Evolutionary conservation across 2,888 invertebrate genomes (phyloP), one percentile per base, ranked within the genome.

Genomic region (Ophion ventricosus): DNA sequence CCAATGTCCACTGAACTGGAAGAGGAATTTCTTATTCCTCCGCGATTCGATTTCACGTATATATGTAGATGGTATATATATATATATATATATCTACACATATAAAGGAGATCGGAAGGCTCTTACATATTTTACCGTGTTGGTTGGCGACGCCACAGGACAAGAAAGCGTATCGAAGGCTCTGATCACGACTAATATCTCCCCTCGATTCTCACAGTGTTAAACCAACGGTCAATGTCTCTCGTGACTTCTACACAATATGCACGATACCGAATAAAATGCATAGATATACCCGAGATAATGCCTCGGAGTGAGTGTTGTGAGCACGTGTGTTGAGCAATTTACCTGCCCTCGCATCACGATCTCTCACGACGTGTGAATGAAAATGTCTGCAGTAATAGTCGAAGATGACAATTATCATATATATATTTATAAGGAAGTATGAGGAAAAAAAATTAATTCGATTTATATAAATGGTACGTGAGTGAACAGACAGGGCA

Each of bases 151-250:
- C 43, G 78, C 74, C 67, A 81, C 77, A 74, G 77, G 74, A 84
- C 78, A 81, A 84, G 84, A 84, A 84, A 84, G 84, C 84, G 84
- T 81, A 84, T 84, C 84, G 84, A 64, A 84, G 69, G 35, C 76
- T 66, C 69, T 57, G 81, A 84, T 84, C 81, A 74, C 69, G 69
- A 79, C 78, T 78, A 63, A 72, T 69, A 54, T 74, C 69, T 43
- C 74, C 67, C 64, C 43, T 80, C 75, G 70, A 73, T 80, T 80
- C 69, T 74, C 80, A 70, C 70, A 82, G 73, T 79, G 56, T 80
- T 49, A 54, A 56, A 54, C 26, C 80, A 75, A 85, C 76, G 81
- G 76, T 84, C 85, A 85, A 83, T 85, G 77, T 78, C 75, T 83
- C 74, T 64, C 25, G 10, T 35, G 75, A 69, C 64, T 74, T 66